A percentile compares a stretch with the other conserved stretches of the same genome.
These are phyloP conservation scores for Anhinga anhinga DNA, from an alignment of 2,113 vertebrate species.

Conservation along the genomic window DNA sequence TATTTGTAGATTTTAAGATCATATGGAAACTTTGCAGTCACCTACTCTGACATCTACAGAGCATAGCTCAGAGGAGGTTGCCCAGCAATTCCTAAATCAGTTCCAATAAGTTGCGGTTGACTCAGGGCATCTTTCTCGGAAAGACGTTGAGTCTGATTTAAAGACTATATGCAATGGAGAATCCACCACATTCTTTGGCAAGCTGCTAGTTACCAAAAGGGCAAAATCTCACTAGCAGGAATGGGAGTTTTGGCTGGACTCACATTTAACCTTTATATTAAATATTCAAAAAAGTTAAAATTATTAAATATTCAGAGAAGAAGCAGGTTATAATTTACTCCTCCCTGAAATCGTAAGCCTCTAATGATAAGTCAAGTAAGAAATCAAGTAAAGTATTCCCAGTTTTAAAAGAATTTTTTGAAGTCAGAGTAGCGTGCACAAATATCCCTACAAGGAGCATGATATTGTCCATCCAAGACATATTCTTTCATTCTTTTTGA, in stretches of 20 bases:
- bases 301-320: neutral
- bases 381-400: neutral
- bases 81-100: conserved; percentile 18
- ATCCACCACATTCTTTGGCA: conserved; percentile 7
- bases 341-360: neutral
- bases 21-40: conserved; percentile 7
- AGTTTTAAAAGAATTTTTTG: neutral
- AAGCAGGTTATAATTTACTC: neutral
- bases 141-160: conserved; percentile 21
- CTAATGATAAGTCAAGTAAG: neutral
- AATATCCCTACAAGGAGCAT: neutral
- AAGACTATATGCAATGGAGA: neutral
- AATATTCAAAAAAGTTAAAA: neutral
- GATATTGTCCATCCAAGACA: neutral
- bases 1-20: conserved; percentile 32
- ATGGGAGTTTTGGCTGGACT: neutral
- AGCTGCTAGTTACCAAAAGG: neutral
- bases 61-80: neutral
- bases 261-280: neutral
- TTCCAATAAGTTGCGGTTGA: conserved; percentile 14
- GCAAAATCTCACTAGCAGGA: neutral
- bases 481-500: neutral
- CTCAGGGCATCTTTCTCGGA: conserved; percentile 30
- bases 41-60: conserved; percentile 2
- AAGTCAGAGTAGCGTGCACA: neutral